A percentile compares a stretch with the other conserved stretches of the same genome.
Evolutionary conservation across 2,797 vertebrate genomes (phyloP).

Genomic region (Acropternis orthonyx): DNA sequence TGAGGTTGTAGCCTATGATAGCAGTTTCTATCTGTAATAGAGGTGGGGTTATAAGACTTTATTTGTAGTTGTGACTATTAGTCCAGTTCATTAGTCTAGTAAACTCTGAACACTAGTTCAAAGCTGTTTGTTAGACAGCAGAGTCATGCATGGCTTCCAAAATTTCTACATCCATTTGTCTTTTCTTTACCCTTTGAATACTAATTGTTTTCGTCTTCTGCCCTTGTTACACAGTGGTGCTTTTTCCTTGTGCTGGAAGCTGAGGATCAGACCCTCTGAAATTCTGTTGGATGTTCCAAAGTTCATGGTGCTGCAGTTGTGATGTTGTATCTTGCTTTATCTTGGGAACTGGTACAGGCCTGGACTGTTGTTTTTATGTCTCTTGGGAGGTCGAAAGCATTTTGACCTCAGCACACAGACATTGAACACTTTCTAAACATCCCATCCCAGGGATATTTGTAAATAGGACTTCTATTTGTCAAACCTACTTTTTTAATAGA

Average conservation of each 20-base stretch:
- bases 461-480: background rate
- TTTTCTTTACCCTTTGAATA: background rate
- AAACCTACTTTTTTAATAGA: background rate
- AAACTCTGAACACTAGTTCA: background rate
- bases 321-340: background rate
- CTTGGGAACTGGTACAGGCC: background rate
- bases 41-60: background rate
- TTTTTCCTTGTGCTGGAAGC: conserved; percentile 13
- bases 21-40: background rate
- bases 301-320: conserved; percentile 7
- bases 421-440: background rate
- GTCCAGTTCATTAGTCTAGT: background rate
- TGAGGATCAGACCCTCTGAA: conserved; percentile 7
- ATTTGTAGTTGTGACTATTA: background rate
- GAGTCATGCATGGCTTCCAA: background rate
- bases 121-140: background rate
- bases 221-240: background rate
- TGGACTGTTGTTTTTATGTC: background rate
- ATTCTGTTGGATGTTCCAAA: background rate
- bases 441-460: background rate
- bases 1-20: background rate
- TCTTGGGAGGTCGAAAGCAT: background rate
- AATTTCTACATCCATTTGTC: background rate
- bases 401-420: background rate
- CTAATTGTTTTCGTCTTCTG: background rate